Conservation (phyloP, 2,888 invertebrate genomes). For the Lithodes maja region DNA sequence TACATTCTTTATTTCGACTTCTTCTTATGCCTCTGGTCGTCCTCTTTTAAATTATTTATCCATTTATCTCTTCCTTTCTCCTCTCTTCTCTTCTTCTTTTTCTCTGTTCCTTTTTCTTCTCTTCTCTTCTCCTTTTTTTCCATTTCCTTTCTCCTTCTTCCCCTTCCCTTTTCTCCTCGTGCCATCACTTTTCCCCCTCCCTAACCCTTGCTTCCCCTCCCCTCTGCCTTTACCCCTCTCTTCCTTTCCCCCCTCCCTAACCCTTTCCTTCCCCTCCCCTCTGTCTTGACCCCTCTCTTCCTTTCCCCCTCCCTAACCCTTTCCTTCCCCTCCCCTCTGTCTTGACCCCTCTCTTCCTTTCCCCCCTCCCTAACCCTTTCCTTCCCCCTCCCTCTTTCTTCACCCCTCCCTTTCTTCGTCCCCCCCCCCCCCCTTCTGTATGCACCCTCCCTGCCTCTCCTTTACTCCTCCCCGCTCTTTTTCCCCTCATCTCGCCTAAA, state of each 20-base stretch:
- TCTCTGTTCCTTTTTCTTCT: neutral
- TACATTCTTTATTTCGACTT: no score
- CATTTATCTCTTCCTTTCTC: neutral
- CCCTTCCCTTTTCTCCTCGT: neutral
- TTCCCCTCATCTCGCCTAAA: neutral
- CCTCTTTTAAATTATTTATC: neutral
- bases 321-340: neutral
- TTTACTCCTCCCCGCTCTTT: neutral
- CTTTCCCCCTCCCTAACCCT: neutral
- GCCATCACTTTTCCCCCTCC: neutral
- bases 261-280: neutral
- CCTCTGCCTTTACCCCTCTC: neutral
- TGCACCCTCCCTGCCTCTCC: neutral
- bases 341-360: neutral
- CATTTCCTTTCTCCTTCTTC: neutral
- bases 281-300: neutral
- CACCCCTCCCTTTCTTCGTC: neutral
- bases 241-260: neutral
- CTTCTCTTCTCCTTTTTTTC: neutral
- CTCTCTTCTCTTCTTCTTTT: slow-evolving; percentile 11
- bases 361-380: neutral
- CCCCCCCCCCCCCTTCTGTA: neutral
- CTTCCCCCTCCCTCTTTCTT: slow-evolving; percentile 3
- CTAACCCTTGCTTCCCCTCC: slow-evolving; percentile 16
- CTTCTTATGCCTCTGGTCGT: no score